Conservation (phyloP, 1,140 invertebrate genomes). For the Aphidius gifuensis region DNA sequence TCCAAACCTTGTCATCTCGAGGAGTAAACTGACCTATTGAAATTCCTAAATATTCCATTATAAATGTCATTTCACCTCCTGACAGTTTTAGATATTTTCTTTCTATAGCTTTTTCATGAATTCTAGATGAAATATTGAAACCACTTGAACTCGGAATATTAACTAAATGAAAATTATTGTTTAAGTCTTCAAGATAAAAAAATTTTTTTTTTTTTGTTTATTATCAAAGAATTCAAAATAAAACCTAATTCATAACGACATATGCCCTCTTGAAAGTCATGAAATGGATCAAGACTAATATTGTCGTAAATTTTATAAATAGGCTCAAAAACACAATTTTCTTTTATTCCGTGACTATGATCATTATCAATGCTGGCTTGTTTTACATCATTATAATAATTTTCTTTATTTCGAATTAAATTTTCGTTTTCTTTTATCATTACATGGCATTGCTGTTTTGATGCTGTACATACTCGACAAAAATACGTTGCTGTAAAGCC, state of each 20-base stretch:
- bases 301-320: too few species aligned
- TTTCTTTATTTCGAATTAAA: conserved; percentile 20
- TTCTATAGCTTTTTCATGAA: conserved; percentile 11
- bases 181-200: conserved; percentile 2
- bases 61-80: conserved; percentile 20
- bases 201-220: too few species aligned
- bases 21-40: conserved; percentile 20
- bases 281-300: too few species aligned
- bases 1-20: conserved; percentile 9
- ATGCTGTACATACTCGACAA: conserved; percentile 27
- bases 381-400: conserved; percentile 20
- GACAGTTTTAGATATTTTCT: conserved; percentile 17
- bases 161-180: conserved; percentile 8
- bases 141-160: conserved; percentile 4
- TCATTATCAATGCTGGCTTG: background rate
- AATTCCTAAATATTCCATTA: conserved; percentile 21
- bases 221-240: too few species aligned
- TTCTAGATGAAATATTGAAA: conserved; percentile 19
- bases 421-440: conserved; percentile 16
- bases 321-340: too few species aligned
- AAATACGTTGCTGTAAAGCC: conserved; percentile 25
- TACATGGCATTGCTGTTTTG: conserved; percentile 8
- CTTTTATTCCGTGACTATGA: too few species aligned
- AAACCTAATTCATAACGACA: too few species aligned
- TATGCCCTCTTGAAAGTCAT: too few species aligned